A percentile compares a stretch with the other conserved stretches of the same genome.
Conservation (phyloP, 2,113 vertebrate species). For the Hippocampus abdominalis region DNA sequence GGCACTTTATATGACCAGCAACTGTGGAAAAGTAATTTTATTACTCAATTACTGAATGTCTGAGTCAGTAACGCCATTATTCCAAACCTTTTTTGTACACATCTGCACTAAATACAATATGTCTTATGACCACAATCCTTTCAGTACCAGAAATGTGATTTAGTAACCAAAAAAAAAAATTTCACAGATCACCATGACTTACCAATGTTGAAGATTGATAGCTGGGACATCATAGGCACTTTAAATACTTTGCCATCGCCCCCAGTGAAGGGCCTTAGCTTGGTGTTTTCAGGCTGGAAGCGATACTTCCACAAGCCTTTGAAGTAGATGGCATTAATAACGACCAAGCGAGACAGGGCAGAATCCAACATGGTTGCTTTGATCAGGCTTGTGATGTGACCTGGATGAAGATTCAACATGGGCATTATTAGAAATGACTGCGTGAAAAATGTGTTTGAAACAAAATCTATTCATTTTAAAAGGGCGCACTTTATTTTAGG, state of each 20-base stretch:
- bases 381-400: constrained; percentile 85
- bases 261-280: constrained; percentile 79
- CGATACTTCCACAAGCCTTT: constrained; percentile 93
- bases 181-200: constrained; percentile 44
- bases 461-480: background rate
- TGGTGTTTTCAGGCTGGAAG: constrained; percentile 87
- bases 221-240: constrained; percentile 91
- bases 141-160: background rate
- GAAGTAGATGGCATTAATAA: constrained; percentile 89
- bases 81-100: too few relatives aligned
- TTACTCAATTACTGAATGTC: too few relatives aligned
- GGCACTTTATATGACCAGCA: too few relatives aligned
- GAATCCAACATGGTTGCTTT: constrained; percentile 79
- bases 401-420: constrained; percentile 63
- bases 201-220: constrained; percentile 87
- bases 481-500: too few relatives aligned
- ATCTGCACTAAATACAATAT: too few relatives aligned
- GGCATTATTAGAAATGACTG: constrained; percentile 3
- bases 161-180: background rate
- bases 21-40: too few relatives aligned
- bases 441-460: background rate
- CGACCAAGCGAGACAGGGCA: constrained; percentile 78
- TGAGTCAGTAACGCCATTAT: too few relatives aligned
- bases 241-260: constrained; percentile 80
- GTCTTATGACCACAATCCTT: too few relatives aligned